Evolutionary conservation across 2,888 invertebrate genomes (phyloP).

Genomic region (Philaethria dido): DNA sequence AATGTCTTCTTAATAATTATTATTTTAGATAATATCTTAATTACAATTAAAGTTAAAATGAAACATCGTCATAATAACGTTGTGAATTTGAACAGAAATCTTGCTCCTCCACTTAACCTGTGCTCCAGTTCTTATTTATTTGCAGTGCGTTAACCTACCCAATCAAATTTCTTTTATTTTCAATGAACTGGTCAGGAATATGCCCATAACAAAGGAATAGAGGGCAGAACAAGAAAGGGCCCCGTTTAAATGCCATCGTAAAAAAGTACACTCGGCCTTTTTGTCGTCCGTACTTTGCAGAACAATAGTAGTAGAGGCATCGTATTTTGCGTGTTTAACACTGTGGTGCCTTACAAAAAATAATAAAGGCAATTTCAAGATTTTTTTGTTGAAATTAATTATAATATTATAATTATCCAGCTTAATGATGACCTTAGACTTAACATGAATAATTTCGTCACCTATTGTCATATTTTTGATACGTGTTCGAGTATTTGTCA

Average conservation of each 20-base stretch:
- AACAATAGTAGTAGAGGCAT: slow-evolving; percentile 17
- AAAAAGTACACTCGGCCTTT: slow-evolving; percentile 25
- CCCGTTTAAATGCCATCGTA: slow-evolving; percentile 42
- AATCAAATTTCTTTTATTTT: slow-evolving; percentile 31
- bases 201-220: slow-evolving; percentile 48
- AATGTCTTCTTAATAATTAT: too few relatives aligned
- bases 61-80: background rate
- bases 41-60: background rate
- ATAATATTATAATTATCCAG: background rate
- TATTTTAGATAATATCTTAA: background rate
- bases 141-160: slow-evolving; percentile 36
- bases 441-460: background rate
- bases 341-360: slow-evolving; percentile 5
- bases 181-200: slow-evolving; percentile 38
- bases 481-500: background rate
- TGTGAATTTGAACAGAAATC: background rate
- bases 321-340: slow-evolving; percentile 21
- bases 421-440: background rate
- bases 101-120: slow-evolving; percentile 13
- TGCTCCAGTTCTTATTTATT: slow-evolving; percentile 22
- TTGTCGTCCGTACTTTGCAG: slow-evolving; percentile 12
- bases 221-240: slow-evolving; percentile 54
- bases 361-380: slow-evolving; percentile 4
- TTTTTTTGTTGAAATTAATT: slow-evolving; percentile 9
- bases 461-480: background rate